Percentiles rank a stretch among this genome's conserved stretches.
phyloP scores from a whole-genome alignment of 2,113 vertebrate species.

The Pardalotus punctatus region DNA sequence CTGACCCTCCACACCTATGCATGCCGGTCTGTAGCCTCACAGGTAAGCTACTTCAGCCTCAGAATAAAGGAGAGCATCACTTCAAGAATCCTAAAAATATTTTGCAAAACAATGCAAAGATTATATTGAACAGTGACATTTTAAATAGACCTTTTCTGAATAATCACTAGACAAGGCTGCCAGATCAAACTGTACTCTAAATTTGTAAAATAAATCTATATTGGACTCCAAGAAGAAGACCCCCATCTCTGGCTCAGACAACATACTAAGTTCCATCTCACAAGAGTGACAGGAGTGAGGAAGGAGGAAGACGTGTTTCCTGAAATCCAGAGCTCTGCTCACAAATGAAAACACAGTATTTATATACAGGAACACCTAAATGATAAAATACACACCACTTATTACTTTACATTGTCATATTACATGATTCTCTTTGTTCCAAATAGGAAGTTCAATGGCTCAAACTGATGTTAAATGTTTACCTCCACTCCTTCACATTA shows the following conservation, averaged over 20 bases:
- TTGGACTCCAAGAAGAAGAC: neutral
- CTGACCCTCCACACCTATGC: neutral
- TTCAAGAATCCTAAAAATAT: neutral
- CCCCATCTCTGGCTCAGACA: neutral
- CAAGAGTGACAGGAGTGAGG: neutral
- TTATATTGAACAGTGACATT: neutral
- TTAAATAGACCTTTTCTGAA: neutral
- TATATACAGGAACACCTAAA: neutral
- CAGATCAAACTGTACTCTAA: neutral
- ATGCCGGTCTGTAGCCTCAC: neutral
- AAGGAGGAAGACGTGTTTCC: neutral
- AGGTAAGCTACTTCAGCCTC: neutral
- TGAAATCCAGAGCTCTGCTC: neutral
- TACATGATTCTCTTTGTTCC: neutral
- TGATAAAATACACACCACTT: neutral
- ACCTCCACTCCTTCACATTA: neutral
- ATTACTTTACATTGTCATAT: neutral
- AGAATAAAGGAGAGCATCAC: fast-evolving
- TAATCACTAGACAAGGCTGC: neutral
- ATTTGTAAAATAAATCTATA: neutral
- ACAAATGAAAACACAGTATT: neutral
- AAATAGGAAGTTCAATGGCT: neutral
- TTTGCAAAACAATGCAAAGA: neutral
- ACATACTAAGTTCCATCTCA: neutral
- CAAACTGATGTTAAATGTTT: neutral